phyloP scores from a whole-genome alignment of 2,113 vertebrate species.

The Petaurus breviceps region DNA sequence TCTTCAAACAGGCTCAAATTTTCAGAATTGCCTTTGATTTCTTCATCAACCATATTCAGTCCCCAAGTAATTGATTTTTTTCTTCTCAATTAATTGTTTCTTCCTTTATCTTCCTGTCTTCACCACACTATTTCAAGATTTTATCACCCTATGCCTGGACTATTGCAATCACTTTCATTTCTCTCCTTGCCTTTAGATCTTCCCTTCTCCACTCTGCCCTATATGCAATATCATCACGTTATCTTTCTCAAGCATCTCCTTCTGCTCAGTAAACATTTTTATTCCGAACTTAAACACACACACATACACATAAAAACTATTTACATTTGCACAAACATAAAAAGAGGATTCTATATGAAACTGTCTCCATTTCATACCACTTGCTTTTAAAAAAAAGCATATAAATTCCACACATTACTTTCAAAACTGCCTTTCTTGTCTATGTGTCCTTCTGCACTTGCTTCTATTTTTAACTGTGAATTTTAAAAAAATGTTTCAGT shows the following conservation, averaged over 20 bases:
- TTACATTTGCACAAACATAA: background rate
- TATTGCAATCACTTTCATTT: background rate
- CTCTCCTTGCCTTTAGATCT: background rate
- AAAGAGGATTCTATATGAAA: background rate
- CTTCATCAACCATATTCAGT: background rate
- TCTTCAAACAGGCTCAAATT: background rate
- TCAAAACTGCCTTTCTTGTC: background rate
- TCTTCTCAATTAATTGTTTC: conserved; percentile 13
- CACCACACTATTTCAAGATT: background rate
- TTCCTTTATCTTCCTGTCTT: background rate
- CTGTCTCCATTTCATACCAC: background rate
- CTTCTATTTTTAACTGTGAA: background rate
- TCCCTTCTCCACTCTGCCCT: background rate
- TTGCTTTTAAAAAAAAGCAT: background rate
- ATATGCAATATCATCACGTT: background rate
- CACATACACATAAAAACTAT: background rate
- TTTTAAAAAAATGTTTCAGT: too few species aligned
- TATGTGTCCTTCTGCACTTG: background rate
- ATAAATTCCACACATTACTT: background rate
- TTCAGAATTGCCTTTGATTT: conserved; percentile 7
- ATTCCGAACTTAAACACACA: background rate
- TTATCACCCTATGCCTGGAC: background rate
- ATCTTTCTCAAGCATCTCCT: background rate
- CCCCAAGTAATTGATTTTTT: background rate
- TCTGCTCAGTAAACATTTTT: background rate